Base-by-base conservation (phyloP, 1,140 invertebrate species). In the Parasteatoda tepidariorum region DNA sequence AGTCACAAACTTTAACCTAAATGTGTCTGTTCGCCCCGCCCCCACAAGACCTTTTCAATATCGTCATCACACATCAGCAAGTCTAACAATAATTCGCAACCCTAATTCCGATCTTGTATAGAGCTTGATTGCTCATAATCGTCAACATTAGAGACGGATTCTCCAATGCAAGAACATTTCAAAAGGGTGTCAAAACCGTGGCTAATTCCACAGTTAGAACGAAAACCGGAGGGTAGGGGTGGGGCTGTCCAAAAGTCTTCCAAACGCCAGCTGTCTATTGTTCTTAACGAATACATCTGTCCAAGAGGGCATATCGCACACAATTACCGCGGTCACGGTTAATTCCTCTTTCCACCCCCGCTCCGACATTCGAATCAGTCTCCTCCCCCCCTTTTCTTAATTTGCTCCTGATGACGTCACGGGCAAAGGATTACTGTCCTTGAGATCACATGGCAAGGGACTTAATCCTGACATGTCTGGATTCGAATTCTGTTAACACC, bases 231-330 rank as follows among this genome's bases (percentile, higher is more conserved):
- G 64, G 31, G 22, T 67, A 41, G 13, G 66, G 4, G 66, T 34
- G 4, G 33, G 66, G 34, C 22, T 48, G 9, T 24, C 59, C 26
- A 3, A 22, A 22, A 9, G 26, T 24, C 59, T 11, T 24, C 59
- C 13, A 13, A 18, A 30, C 28, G 4, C n/a, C 48, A 73, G 70
- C 70, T 73, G 70, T 41, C 34, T 22, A 33, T 73, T 73, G 70
- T 73, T 73, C 70, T 73, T 73, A 57, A 57, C 4, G 38, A 13
- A 48, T 18, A 48, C 70, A 73, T 41, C 70, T 73, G 70, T 73
- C 70, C 70, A 73, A 73, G 26, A 34, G 34, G 70, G 28, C 70
- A 73, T 73, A 73, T 73, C 70, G 70, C 70, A 73, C 70, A 73
- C 70, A 73, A 73, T 73, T 73, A 73, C 70, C 70, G 41, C 48